Conservation (phyloP, 2,888 invertebrate genomes). For the Phyllotreta striolata region DNA sequence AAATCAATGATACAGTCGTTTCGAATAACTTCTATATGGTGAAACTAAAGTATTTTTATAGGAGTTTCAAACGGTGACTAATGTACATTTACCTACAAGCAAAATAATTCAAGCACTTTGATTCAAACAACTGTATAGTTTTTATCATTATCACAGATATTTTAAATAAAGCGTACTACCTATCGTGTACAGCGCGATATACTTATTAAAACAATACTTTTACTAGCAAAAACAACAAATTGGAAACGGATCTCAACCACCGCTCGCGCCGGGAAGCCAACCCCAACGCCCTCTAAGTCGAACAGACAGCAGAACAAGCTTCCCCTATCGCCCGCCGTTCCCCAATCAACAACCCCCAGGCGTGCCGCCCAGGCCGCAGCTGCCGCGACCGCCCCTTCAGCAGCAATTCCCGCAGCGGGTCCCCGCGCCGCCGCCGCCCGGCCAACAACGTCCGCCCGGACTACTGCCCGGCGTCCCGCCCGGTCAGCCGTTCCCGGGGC, state of each 20-base stretch:
- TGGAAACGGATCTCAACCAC: conserved; percentile 33
- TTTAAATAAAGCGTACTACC: too few species aligned
- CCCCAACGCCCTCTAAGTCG: conserved; percentile 58
- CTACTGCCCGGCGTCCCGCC: conserved; percentile 3
- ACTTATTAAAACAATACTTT: conserved; percentile 4
- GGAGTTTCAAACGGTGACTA: too few species aligned
- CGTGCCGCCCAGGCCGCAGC: conserved; percentile 47
- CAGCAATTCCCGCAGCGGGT: conserved; percentile 46
- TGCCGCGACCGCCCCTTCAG: conserved; percentile 47
- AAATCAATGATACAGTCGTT: too few species aligned
- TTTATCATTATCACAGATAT: too few species aligned
- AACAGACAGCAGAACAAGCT: conserved; percentile 61
- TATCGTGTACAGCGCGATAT: background rate
- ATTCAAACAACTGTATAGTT: too few species aligned
- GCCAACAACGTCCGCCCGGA: conserved; percentile 51
- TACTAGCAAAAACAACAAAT: conserved; percentile 31
- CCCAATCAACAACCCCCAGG: conserved; percentile 50
- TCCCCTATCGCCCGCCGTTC: conserved; percentile 54
- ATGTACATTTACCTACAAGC: too few species aligned
- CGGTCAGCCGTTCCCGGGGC: conserved; percentile 34
- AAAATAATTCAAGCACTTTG: too few species aligned
- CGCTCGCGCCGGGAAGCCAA: conserved; percentile 2
- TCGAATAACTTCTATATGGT: too few species aligned
- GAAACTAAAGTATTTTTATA: too few species aligned
- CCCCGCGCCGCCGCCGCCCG: conserved; percentile 51